Conservation (phyloP, 2,888 invertebrate genomes). For the Pilophorus perplexus region DNA sequence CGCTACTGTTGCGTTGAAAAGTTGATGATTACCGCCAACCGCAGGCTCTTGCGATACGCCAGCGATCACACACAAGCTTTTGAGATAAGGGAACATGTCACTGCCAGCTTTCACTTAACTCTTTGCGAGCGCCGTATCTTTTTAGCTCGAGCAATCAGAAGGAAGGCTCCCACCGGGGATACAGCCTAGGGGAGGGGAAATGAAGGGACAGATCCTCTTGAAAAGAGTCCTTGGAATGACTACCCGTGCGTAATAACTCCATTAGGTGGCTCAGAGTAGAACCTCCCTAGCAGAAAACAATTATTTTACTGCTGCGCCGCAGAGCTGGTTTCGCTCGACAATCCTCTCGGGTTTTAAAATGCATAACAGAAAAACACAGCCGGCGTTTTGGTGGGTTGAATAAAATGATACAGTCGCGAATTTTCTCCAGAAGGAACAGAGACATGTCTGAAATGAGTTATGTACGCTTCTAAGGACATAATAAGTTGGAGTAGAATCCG, state of each 20-base stretch:
- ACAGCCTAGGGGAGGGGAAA: too few relatives aligned
- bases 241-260: conserved; percentile 37
- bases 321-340: background rate
- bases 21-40: conserved; percentile 17
- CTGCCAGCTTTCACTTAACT: conserved; percentile 27
- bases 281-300: conserved; percentile 33
- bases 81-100: conserved; percentile 35
- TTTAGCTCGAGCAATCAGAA: conserved; percentile 24
- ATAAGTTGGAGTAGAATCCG: too few relatives aligned
- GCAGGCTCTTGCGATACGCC: conserved; percentile 21
- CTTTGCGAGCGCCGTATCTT: conserved; percentile 31
- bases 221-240: conserved; percentile 27
- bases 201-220: conserved; percentile 3
- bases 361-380: too few relatives aligned
- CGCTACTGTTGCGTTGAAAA: conserved; percentile 4
- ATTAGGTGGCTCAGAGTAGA: conserved; percentile 31
- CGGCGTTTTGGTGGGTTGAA: too few relatives aligned
- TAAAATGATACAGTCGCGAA: too few relatives aligned
- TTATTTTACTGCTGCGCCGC: conserved; percentile 8
- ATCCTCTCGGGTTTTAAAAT: too few relatives aligned
- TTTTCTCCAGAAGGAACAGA: too few relatives aligned
- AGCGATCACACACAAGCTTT: conserved; percentile 13
- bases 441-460: too few relatives aligned
- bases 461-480: too few relatives aligned
- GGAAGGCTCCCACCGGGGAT: too few relatives aligned